Percentiles rank a stretch among this genome's conserved stretches.
Conservation (phyloP, 2,888 invertebrate genomes). For the Nephrocerus scutellatus region DNA sequence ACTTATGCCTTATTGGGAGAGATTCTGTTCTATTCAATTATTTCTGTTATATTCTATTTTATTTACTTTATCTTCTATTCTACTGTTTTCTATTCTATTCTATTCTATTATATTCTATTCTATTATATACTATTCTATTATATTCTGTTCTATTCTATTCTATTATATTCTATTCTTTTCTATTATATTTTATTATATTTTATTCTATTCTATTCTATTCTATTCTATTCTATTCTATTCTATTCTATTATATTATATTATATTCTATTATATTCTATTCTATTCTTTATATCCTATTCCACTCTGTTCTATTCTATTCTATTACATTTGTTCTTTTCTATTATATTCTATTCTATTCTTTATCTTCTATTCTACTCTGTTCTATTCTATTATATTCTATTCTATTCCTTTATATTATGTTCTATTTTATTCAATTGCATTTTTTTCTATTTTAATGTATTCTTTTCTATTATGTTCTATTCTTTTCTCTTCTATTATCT, state of each 20-base stretch:
- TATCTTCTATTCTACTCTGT: neutral
- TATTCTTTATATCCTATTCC: neutral
- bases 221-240: neutral
- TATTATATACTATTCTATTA: slow-evolving; percentile 1
- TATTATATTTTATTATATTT: neutral
- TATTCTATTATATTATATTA: neutral
- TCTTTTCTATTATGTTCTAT: neutral
- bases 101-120: slow-evolving; percentile 1
- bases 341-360: neutral
- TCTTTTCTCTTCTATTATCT: neutral
- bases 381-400: neutral
- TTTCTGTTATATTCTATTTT: slow-evolving; percentile 6
- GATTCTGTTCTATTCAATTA: slow-evolving; percentile 2
- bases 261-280: neutral
- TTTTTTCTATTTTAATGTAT: neutral
- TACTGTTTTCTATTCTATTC: slow-evolving; percentile 5
- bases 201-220: neutral
- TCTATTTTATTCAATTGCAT: neutral
- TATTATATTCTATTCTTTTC: neutral
- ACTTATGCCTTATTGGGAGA: too few species aligned
- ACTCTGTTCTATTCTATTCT: neutral
- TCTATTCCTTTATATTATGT: slow-evolving; percentile 1
- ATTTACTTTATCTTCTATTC: slow-evolving; percentile 3
- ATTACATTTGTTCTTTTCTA: neutral
- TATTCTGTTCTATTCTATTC: slow-evolving; percentile 1